phyloP scores from a whole-genome alignment of 1,140 invertebrate species.

The Penaeus japonicus region DNA sequence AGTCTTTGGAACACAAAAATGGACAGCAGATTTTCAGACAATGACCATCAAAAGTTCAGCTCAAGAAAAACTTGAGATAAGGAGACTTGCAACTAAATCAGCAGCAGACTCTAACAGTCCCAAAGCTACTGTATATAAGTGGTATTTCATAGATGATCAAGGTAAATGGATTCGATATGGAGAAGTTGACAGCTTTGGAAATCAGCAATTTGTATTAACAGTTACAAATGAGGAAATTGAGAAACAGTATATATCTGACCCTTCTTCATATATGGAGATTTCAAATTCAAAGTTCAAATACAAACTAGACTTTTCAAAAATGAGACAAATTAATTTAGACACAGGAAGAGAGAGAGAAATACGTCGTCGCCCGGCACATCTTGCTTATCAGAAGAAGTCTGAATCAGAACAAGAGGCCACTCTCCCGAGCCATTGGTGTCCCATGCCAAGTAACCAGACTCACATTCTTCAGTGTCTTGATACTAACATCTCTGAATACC shows the following conservation, averaged over 20 bases:
- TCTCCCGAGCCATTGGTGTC: constrained; percentile 14
- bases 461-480: not conserved
- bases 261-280: not conserved
- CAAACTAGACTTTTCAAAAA: constrained; percentile 18
- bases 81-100: constrained; percentile 26
- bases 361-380: constrained; percentile 13
- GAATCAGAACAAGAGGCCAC: not conserved
- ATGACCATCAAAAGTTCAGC: not conserved
- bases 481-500: not conserved
- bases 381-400: not conserved
- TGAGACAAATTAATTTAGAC: constrained; percentile 21
- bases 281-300: not conserved
- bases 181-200: constrained; percentile 8
- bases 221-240: constrained; percentile 23
- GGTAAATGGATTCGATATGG: constrained; percentile 38
- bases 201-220: constrained; percentile 11
- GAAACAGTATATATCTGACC: constrained; percentile 17
- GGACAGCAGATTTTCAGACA: constrained; percentile 27
- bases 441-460: constrained; percentile 9
- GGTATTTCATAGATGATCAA: constrained; percentile 38
- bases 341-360: constrained; percentile 23
- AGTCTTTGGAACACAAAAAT: constrained; percentile 3
- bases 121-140: constrained; percentile 37
- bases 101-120: not conserved
- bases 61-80: not conserved